Percentiles rank a stretch among this genome's conserved stretches.
These are phyloP conservation scores for Hyla sarda DNA, from an alignment of 2,113 vertebrate genomes.

Conservation along the genomic window DNA sequence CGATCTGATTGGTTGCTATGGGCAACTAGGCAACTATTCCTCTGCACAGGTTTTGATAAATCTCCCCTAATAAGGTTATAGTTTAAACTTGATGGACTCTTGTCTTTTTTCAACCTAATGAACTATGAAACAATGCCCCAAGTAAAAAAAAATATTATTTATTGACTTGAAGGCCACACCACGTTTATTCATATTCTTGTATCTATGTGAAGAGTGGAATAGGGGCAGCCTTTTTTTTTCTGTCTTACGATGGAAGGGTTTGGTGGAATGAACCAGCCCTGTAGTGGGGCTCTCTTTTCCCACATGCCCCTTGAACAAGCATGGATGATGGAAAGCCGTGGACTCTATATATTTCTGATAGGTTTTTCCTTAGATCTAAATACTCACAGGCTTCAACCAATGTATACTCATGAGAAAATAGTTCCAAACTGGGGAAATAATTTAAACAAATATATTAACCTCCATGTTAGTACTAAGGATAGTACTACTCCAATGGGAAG, in stretches of 20 bases:
- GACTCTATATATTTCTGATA: not conserved
- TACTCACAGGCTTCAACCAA: not conserved
- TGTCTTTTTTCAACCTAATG: no score
- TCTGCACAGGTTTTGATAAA: no score
- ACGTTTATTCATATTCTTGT: no score
- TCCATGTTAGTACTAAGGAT: not conserved
- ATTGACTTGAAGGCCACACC: no score
- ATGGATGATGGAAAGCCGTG: not conserved
- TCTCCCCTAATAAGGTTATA: no score
- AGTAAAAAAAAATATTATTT: no score
- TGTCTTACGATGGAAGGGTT: not conserved
- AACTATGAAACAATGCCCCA: no score
- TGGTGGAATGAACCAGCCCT: not conserved
- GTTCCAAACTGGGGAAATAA: not conserved
- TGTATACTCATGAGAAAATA: not conserved
- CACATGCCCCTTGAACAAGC: not conserved
- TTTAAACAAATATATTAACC: not conserved
- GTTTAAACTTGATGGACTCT: no score
- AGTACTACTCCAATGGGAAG: not conserved
- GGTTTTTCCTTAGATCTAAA: not conserved
- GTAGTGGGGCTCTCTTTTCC: not conserved
- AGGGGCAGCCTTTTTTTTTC: not conserved
- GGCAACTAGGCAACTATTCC: no score
- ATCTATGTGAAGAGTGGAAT: no score
- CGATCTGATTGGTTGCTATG: no score